A percentile compares a stretch with the other conserved stretches of the same genome.
Conservation (phyloP, 2,888 invertebrate genomes). For the Chesias legatella region DNA sequence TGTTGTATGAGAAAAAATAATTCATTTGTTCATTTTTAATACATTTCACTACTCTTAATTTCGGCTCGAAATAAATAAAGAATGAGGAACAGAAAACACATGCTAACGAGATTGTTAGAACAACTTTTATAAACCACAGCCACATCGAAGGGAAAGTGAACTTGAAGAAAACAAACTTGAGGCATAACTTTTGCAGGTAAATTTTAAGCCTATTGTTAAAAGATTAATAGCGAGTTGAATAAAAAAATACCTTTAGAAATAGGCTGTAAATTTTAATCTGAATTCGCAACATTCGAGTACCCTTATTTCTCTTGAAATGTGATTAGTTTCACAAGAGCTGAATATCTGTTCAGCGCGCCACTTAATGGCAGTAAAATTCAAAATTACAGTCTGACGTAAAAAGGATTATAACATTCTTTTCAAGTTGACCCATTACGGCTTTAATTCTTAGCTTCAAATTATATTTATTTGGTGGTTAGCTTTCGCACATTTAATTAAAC, state of each 20-base stretch:
- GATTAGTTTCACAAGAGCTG: conserved; percentile 23
- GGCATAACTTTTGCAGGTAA: conserved; percentile 17
- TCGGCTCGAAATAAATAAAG: background rate
- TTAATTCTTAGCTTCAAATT: conserved; percentile 13
- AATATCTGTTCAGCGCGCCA: conserved; percentile 27
- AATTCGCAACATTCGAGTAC: conserved; percentile 18
- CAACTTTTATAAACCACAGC: conserved; percentile 17
- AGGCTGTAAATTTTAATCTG: conserved; percentile 20
- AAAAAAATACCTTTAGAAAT: conserved; percentile 12
- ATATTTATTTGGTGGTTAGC: conserved; percentile 17
- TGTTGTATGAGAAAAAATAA: no score
- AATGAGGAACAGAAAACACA: conserved; percentile 11
- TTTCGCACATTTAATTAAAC: conserved; percentile 21
- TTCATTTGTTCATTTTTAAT: no score
- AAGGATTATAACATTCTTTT: conserved; percentile 32
- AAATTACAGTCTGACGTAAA: conserved; percentile 27
- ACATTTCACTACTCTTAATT: background rate
- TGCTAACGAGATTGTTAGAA: conserved; percentile 16
- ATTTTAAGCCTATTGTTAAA: conserved; percentile 13
- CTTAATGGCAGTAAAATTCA: conserved; percentile 32
- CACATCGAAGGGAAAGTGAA: conserved; percentile 8
- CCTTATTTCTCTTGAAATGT: conserved; percentile 20
- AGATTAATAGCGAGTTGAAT: conserved; percentile 14
- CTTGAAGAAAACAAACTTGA: conserved; percentile 19
- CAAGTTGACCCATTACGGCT: conserved; percentile 20